These are phyloP conservation scores for Todiramphus saurophagus DNA, from an alignment of 2,113 vertebrate genomes.

Conservation along the genomic window DNA sequence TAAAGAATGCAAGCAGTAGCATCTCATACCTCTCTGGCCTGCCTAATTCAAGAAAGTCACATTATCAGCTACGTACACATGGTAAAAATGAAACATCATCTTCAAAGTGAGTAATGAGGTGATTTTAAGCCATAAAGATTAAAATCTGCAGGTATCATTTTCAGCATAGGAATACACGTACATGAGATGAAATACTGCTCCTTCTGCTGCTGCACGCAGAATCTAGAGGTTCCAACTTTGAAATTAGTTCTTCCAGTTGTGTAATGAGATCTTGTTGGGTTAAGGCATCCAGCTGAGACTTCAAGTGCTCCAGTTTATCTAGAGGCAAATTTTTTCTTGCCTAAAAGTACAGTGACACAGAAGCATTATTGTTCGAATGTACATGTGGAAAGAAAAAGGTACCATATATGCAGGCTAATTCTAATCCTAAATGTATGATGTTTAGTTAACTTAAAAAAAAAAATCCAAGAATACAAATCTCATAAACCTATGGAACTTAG, in stretches of 20 bases:
- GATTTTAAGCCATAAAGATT: neutral
- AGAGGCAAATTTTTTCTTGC: slow-evolving; percentile 88
- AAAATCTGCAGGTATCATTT: neutral
- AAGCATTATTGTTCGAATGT: neutral
- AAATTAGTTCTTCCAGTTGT: slow-evolving; percentile 88
- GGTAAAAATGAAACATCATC: neutral
- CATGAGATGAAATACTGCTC: slow-evolving; percentile 97
- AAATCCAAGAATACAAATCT: neutral
- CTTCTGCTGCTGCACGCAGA: slow-evolving; percentile 95
- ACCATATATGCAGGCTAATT: neutral
- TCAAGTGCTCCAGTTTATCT: slow-evolving; percentile 91
- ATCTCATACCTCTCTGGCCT: neutral
- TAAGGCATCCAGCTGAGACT: slow-evolving; percentile 83
- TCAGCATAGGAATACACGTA: slow-evolving; percentile 59
- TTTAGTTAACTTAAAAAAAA: neutral
- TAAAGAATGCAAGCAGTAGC: neutral
- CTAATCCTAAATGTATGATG: neutral
- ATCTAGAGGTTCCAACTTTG: slow-evolving; percentile 88
- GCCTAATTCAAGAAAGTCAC: neutral
- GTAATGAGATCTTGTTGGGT: slow-evolving; percentile 77
- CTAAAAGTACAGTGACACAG: slow-evolving; percentile 67
- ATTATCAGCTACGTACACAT: neutral
- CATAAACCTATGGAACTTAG: neutral
- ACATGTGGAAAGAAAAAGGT: neutral
- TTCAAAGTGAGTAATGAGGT: accelerated